phyloP scores from a whole-genome alignment of 2,888 invertebrate species.

The Stenodera caucasica region DNA sequence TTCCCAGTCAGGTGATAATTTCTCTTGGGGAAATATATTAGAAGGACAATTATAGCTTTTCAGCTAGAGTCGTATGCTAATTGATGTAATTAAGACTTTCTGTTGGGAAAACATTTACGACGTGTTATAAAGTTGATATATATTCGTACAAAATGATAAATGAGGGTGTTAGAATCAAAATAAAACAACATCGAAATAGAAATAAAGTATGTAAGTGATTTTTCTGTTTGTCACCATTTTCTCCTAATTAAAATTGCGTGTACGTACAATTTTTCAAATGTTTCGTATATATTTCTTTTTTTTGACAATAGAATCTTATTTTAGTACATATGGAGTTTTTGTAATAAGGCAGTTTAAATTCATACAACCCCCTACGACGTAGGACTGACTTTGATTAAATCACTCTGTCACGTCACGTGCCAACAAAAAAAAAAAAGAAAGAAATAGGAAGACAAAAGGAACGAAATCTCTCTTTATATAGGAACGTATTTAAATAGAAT shows the following conservation, averaged over 20 bases:
- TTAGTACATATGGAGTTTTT: slow-evolving; percentile 42
- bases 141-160: slow-evolving; percentile 9
- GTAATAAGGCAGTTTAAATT: slow-evolving; percentile 50
- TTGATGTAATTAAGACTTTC: background rate
- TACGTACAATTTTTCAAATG: slow-evolving; percentile 15
- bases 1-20: background rate
- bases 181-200: background rate
- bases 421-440: slow-evolving; percentile 34
- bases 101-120: background rate
- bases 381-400: slow-evolving; percentile 45
- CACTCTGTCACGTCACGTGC: slow-evolving; percentile 46
- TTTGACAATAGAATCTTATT: slow-evolving; percentile 43
- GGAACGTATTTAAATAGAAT: background rate
- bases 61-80: slow-evolving; percentile 8
- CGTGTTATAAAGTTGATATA: slow-evolving; percentile 1
- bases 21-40: background rate
- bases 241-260: slow-evolving; percentile 35
- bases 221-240: too few species aligned
- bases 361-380: slow-evolving; percentile 38
- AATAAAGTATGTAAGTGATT: too few species aligned
- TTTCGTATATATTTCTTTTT: slow-evolving; percentile 12
- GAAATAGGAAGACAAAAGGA: background rate
- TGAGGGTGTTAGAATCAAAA: background rate
- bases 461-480: background rate
- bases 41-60: background rate